These are phyloP conservation scores for Bryconaethiops microstoma DNA, from an alignment of 2,797 vertebrate species.

Conservation along the genomic window DNA sequence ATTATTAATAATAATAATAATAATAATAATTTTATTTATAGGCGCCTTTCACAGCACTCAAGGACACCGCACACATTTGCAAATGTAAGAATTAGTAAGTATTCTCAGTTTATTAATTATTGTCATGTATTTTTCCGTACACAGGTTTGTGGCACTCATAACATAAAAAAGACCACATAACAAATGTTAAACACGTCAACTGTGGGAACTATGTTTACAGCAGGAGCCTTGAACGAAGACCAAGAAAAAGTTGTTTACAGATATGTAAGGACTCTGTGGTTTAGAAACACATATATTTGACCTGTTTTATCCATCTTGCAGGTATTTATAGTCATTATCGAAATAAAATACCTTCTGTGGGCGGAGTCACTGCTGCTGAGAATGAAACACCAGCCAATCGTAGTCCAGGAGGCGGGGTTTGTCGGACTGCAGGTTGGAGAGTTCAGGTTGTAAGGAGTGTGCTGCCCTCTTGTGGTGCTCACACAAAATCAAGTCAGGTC, in stretches of 20 bases:
- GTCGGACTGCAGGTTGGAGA: background rate
- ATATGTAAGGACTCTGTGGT: background rate
- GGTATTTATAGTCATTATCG: background rate
- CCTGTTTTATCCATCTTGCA: background rate
- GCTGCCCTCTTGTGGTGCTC: slow-evolving; percentile 72
- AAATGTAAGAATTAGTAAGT: too few species aligned
- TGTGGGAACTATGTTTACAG: background rate
- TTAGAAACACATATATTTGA: background rate
- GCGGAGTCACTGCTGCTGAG: background rate
- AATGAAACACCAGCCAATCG: background rate
- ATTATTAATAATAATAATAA: too few species aligned
- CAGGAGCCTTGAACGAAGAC: background rate
- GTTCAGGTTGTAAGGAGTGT: slow-evolving; percentile 63
- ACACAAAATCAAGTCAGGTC: too few species aligned
- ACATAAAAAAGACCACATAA: too few species aligned
- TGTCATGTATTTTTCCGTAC: too few species aligned
- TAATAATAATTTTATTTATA: too few species aligned
- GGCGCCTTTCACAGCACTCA: too few species aligned
- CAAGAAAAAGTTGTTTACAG: background rate
- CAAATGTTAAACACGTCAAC: too few species aligned
- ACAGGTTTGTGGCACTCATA: too few species aligned
- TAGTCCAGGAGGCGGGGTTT: background rate
- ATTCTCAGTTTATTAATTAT: too few species aligned
- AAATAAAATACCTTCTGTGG: background rate
- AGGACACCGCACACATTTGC: too few species aligned